Evolutionary conservation across 2,888 invertebrate species (phyloP), one percentile per base, ranked within the genome.

Genomic region (Esperia sulphurella): DNA sequence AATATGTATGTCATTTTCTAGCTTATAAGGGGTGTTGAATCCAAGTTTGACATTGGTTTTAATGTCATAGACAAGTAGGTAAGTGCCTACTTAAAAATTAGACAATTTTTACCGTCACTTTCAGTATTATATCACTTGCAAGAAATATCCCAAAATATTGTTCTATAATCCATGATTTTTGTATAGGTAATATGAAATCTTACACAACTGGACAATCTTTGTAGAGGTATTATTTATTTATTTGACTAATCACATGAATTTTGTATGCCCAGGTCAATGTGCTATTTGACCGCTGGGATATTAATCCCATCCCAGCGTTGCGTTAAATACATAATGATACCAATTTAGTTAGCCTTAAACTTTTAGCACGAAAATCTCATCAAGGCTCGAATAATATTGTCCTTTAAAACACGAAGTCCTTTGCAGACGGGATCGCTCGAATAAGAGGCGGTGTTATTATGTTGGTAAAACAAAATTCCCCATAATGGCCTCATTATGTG

Each of bases 381-480:
- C 82, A 86, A 70, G 68, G 68, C 71, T 53, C 72, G 79, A 79
- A 84, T 85, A 82, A 83, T 85, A 85, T 85, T 88, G 88, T 89
- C 88, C 86, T 84, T 87, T 87, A 73, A 71, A 81, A 78, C 76
- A 68, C 77, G 72, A 74, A 83, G 87, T 87, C 85, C 84, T 84
- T 78, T 73, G 69, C 77, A 68, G 76, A 72, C 68, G 68, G 79
- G 82, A 80, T 75, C 78, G 81, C 64, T 68, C 69, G 85, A 83
- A 87, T 87, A 85, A 86, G 83, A 82, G 86, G 75, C 86, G 83
- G 84, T 73, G 85, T 82, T 89, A 89, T 89, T 88, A 88, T 88
- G 88, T 89, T 88, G 86, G 88, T 89, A 87, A 88, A 89, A 88
- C 86, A 86, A 84, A 89, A 89, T 89, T 85, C 88, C 74, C 80